These are phyloP conservation scores for Drosophila repleta DNA, from an alignment of 1,140 invertebrate genomes.

Conservation along the genomic window DNA sequence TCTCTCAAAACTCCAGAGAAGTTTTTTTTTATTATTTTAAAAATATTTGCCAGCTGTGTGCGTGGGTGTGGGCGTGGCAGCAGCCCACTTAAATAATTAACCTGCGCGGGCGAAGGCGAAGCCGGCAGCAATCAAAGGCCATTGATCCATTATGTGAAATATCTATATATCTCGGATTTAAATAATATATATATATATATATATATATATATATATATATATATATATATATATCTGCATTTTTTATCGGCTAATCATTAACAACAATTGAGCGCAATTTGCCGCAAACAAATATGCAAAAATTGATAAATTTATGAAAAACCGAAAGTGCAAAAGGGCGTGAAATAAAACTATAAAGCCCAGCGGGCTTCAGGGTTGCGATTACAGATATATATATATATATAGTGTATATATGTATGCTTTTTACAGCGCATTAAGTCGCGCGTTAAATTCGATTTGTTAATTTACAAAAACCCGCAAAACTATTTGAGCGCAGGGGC, in stretches of 20 bases:
- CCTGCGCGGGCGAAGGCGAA: constrained; percentile 56
- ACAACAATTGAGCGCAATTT: constrained; percentile 79
- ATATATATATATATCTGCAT: constrained; percentile 16
- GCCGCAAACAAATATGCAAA: constrained; percentile 68
- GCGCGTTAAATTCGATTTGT: constrained; percentile 81
- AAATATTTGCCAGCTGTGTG: background rate
- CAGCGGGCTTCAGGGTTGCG: background rate
- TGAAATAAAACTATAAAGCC: constrained; percentile 50
- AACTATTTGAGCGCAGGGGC: constrained; percentile 68
- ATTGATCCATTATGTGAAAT: constrained; percentile 57
- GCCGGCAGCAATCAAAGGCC: constrained; percentile 64
- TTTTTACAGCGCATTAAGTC: constrained; percentile 43
- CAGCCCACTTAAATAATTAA: constrained; percentile 44
- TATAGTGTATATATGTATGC: no score
- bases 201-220: constrained; percentile 6
- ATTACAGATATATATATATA: no score
- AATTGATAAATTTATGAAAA: constrained; percentile 63
- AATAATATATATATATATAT: constrained; percentile 9
- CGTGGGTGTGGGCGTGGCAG: constrained; percentile 28
- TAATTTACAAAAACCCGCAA: constrained; percentile 78
- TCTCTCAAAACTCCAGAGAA: constrained; percentile 40
- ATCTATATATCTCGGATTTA: constrained; percentile 9
- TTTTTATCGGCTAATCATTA: constrained; percentile 73
- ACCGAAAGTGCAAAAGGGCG: constrained; percentile 53
- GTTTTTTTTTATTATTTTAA: background rate